Evolutionary conservation across 2,888 invertebrate genomes (phyloP), one percentile per base, ranked within the genome.

Genomic region (Eupithecia abbreviata): DNA sequence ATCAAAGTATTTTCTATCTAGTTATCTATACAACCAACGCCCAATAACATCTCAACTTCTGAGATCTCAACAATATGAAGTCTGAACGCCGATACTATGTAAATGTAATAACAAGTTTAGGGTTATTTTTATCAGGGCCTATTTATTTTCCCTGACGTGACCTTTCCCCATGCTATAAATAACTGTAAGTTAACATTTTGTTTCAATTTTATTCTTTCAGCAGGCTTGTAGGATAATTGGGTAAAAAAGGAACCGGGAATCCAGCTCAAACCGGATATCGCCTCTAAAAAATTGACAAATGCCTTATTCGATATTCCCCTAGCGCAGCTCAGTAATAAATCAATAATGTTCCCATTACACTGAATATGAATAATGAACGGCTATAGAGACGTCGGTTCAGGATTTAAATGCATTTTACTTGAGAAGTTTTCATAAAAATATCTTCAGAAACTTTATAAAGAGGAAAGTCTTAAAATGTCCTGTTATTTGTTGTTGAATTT

Each of bases 261-360:
- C 72, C 67, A 51, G 72, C 62, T 74, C 74, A 58, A 77, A 73
- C 65, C 77, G 71, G 79, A 71, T 79, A 73, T 68, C 62, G 62
- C 30, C 18, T 71, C 75, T 74, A 76, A 79, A 79, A 85, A 85
- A 83, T 86, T 88, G 86, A 88, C 88, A 86, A 88, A 88, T 87
- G 85, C 83, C 85, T 86, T 84, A 87, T 83, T 86, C 86, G 84
- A 86, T 87, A 89, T 88, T 87, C 87, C 78, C 79, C 77, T 83
- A 79, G 84, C 68, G 77, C 70, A 55, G 82, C 83, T 80, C 81
- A 83, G 84, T 85, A 85, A 87, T 89, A 89, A 89, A 89, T 89
- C 89, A 86, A 86, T 87, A 86, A 86, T 83, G 83, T 79, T 83
- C 82, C 86, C 85, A 88, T 88, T 88, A 88, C 83, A 80, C 83